Conservation (phyloP, 1,140 invertebrate species). For the Sinonovacula constricta region DNA sequence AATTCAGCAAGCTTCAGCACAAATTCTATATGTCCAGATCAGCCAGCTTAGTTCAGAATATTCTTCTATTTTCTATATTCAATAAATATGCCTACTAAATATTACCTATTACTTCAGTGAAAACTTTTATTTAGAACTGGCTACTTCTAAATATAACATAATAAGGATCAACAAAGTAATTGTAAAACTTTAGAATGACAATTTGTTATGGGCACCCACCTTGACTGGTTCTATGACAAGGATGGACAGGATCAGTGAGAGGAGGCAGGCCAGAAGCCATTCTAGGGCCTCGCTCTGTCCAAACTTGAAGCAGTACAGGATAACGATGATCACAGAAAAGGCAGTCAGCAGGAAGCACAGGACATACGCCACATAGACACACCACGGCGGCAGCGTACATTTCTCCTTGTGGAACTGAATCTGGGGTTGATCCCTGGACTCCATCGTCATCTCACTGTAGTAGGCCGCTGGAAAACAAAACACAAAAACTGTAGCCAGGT, state of each 20-base stretch:
- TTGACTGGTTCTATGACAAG: slow-evolving; percentile 75
- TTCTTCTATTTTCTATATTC: too few species aligned
- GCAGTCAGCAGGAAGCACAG: slow-evolving; percentile 62
- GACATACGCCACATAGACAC: slow-evolving; percentile 68
- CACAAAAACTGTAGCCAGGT: too few species aligned
- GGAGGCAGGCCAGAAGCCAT: slow-evolving; percentile 72
- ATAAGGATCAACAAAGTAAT: too few species aligned
- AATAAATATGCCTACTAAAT: too few species aligned
- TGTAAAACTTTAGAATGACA: too few species aligned
- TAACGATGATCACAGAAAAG: slow-evolving; percentile 67
- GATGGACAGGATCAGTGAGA: slow-evolving; percentile 65
- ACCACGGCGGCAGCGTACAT: slow-evolving; percentile 72
- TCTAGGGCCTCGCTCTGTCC: slow-evolving; percentile 64
- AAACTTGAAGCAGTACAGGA: slow-evolving; percentile 71
- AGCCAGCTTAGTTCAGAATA: too few species aligned
- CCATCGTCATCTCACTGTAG: slow-evolving; percentile 49
- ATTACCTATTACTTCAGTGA: too few species aligned
- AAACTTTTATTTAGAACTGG: too few species aligned
- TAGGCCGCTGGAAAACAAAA: slow-evolving; percentile 35
- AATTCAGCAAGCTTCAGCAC: too few species aligned
- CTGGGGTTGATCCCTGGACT: slow-evolving; percentile 19
- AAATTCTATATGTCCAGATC: too few species aligned
- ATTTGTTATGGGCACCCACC: too few species aligned
- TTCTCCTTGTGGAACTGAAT: slow-evolving; percentile 36
- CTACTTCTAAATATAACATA: too few species aligned